A percentile compares a stretch with the other conserved stretches of the same genome.
Conservation (phyloP, 64 coral and sea anemone species). For the Dendronephthya gigantea region DNA sequence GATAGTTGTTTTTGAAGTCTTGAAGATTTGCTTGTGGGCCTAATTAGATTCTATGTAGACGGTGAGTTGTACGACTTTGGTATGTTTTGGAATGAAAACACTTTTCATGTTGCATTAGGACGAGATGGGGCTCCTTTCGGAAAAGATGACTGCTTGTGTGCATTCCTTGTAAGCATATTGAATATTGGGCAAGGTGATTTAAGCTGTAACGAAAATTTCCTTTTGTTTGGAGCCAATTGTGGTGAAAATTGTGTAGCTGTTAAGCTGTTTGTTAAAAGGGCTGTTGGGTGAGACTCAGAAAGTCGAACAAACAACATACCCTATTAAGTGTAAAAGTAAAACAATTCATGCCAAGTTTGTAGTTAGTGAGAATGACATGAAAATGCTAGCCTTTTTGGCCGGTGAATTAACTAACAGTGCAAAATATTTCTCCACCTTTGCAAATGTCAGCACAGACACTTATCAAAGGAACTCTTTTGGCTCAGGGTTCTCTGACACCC, state of each 20-base stretch:
- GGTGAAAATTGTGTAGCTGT: slow-evolving; percentile 35
- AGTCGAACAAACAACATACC: slow-evolving; percentile 31
- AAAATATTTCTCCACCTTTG: no score
- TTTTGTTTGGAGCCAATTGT: slow-evolving; percentile 36
- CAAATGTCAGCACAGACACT: no score
- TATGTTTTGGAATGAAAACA: slow-evolving; percentile 3
- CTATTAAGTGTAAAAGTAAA: slow-evolving; percentile 18
- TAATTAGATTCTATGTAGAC: slow-evolving; percentile 40
- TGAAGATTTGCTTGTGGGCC: slow-evolving; percentile 29
- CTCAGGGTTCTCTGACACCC: no score
- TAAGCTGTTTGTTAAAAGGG: slow-evolving; percentile 18
- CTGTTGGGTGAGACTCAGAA: slow-evolving; percentile 28
- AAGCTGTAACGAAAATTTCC: slow-evolving; percentile 35
- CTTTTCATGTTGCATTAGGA: slow-evolving; percentile 26
- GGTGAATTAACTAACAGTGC: no score
- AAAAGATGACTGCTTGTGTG: slow-evolving; percentile 29
- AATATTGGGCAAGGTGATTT: slow-evolving; percentile 32
- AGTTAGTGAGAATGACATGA: neutral
- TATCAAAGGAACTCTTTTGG: neutral
- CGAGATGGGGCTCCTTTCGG: slow-evolving; percentile 36
- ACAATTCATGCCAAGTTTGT: slow-evolving; percentile 5
- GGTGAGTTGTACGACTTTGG: slow-evolving; percentile 11
- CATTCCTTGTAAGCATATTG: slow-evolving; percentile 27
- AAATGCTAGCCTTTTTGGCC: no score
- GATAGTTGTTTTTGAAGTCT: slow-evolving; percentile 41